A percentile compares a stretch with the other conserved stretches of the same genome.
Evolutionary conservation across 2,797 vertebrate genomes (phyloP).

Genomic region (Poecilia gillii): DNA sequence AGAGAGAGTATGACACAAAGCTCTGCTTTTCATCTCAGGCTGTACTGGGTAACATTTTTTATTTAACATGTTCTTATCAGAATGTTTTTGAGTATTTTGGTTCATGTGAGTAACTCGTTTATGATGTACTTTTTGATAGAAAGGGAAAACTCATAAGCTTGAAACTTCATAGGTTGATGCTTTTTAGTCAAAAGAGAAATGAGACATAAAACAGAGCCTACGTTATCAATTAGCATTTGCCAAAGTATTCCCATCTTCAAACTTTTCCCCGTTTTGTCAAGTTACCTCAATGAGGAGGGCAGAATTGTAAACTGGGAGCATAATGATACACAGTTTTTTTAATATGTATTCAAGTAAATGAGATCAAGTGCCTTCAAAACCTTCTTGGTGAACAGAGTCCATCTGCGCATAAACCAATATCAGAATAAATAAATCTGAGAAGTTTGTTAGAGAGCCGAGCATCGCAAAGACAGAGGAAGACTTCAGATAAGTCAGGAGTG

Average conservation of each 20-base stretch:
- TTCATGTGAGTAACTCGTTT: background rate
- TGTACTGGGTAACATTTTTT: background rate
- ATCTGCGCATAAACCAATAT: background rate
- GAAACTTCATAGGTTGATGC: too few species aligned
- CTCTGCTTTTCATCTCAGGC: background rate
- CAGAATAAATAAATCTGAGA: too few species aligned
- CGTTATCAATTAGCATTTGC: background rate
- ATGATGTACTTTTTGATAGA: background rate
- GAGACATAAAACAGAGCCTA: background rate
- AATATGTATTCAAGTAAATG: background rate
- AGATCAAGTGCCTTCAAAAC: background rate
- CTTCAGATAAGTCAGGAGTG: background rate
- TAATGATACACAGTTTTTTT: background rate
- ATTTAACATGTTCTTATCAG: background rate
- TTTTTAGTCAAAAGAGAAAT: too few species aligned
- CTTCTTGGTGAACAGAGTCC: background rate
- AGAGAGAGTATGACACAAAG: background rate
- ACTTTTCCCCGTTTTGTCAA: background rate
- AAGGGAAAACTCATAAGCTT: background rate
- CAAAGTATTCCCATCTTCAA: background rate
- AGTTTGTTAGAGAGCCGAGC: too few species aligned
- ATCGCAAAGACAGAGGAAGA: background rate
- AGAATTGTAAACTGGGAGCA: background rate
- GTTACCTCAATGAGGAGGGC: background rate
- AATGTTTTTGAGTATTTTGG: background rate